phyloP scores from a whole-genome alignment of 2,797 vertebrate species.

The Rhynchonycteris naso region DNA sequence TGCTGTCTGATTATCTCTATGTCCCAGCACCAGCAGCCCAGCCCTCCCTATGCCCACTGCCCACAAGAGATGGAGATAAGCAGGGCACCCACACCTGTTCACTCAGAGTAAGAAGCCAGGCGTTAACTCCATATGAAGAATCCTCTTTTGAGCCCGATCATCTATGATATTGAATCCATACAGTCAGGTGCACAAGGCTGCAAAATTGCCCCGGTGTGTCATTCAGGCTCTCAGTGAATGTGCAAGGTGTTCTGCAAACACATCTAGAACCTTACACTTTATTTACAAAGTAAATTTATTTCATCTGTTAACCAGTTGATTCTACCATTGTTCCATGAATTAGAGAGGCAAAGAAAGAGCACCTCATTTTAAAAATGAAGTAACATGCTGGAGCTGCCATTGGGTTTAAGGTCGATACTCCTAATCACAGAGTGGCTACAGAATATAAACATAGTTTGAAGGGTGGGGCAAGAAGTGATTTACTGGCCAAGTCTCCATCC shows the following conservation, averaged over 20 bases:
- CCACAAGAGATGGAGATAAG: background rate
- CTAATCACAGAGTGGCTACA: background rate
- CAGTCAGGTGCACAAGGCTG: background rate
- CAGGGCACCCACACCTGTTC: no score
- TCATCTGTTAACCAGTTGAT: no score
- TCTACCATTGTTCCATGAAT: background rate
- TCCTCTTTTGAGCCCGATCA: background rate
- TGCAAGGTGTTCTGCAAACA: background rate
- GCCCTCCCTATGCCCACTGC: background rate
- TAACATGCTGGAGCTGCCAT: background rate
- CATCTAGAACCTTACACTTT: background rate
- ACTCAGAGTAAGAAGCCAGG: background rate
- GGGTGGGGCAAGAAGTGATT: background rate
- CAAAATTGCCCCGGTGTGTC: background rate
- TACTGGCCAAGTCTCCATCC: background rate
- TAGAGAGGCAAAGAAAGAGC: background rate
- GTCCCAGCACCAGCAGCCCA: background rate
- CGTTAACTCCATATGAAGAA: background rate
- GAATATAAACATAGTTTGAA: background rate
- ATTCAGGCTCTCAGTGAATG: background rate
- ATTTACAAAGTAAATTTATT: background rate
- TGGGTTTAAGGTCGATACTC: background rate
- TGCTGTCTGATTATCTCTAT: background rate
- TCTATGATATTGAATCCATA: background rate
- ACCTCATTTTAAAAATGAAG: background rate